Base-by-base conservation (phyloP, 2,888 invertebrate species). In the Coenonympha arcania region DNA sequence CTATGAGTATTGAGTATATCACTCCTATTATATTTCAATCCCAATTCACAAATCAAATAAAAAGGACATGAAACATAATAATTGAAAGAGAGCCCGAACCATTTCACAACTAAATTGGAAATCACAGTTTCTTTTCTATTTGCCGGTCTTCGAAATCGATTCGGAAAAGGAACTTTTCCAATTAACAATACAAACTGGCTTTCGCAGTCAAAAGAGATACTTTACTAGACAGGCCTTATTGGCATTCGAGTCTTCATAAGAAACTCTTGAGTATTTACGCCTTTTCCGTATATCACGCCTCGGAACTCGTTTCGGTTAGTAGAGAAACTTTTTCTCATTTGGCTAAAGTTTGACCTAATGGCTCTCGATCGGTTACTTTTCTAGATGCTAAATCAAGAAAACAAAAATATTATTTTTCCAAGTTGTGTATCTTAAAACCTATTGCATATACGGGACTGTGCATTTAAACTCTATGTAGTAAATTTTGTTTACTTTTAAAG, bases 121-220 rank as follows among this genome's bases (percentile, higher is more conserved):
- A 22, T 37, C n/a, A 31, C 31, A 20, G 16, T 34, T 34, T 34
- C 34, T 24, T 36, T 28, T 45, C 13, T 28, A 45, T 19, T 44
- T 22, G 22, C 24, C 22, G 3, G 24, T 44, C 8, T 44, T 24
- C 2, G 6, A 15, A 48, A 45, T 44, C 6, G 28, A 43, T 11
- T 33, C 6, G 13, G 6, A 8, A 26, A 37, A 41, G 26, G 28
- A 41, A 46, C 40, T 50, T 50, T 50, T 46, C 33, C 50, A 50
- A 50, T 52, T 48, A 39, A 33, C 39, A 47, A 43, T 18, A 31
- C 20, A 26, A 26, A 54, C 67, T 68, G 54, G 85, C 87, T 86
- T 73, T 79, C 72, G 64, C 87, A 87, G 4, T 74, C 65, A 58
- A 86, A 86, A 54, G 77, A 88, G 82, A 84, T 90, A 31, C 31